phyloP scores from a whole-genome alignment of 1,140 invertebrate species.

The Ridgeia piscesae region DNA sequence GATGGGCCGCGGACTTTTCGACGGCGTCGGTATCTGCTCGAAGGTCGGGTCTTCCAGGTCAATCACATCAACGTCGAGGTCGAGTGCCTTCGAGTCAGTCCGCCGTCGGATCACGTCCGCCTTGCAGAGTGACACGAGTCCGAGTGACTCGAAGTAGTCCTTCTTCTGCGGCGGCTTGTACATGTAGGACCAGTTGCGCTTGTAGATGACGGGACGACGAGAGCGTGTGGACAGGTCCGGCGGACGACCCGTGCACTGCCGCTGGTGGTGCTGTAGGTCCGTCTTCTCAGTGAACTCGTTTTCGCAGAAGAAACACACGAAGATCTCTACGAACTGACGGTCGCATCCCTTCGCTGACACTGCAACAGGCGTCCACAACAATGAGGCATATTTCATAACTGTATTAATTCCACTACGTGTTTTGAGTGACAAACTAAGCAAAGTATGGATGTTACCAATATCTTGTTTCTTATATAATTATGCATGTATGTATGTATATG shows the following conservation, averaged over 20 bases:
- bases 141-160: conserved; percentile 2
- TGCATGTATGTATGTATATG: no score
- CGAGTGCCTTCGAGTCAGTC: neutral
- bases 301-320: conserved; percentile 49
- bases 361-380: conserved; percentile 26
- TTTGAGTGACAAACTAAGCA: no score
- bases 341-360: conserved; percentile 8
- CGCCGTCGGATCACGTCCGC: neutral
- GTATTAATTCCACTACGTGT: neutral
- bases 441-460: neutral
- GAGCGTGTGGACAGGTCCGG: conserved; percentile 25
- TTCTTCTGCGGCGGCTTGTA: conserved; percentile 20
- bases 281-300: conserved; percentile 43
- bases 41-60: neutral
- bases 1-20: neutral
- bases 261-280: conserved; percentile 42
- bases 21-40: neutral
- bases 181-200: neutral
- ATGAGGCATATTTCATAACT: neutral
- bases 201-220: neutral
- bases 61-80: neutral
- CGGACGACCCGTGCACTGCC: conserved; percentile 36
- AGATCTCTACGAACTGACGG: conserved; percentile 40
- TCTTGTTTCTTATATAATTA: no score
- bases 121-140: neutral